These are phyloP conservation scores for Phallusia fumigata DNA, from an alignment of 23 tunicate species.

Conservation along the genomic window DNA sequence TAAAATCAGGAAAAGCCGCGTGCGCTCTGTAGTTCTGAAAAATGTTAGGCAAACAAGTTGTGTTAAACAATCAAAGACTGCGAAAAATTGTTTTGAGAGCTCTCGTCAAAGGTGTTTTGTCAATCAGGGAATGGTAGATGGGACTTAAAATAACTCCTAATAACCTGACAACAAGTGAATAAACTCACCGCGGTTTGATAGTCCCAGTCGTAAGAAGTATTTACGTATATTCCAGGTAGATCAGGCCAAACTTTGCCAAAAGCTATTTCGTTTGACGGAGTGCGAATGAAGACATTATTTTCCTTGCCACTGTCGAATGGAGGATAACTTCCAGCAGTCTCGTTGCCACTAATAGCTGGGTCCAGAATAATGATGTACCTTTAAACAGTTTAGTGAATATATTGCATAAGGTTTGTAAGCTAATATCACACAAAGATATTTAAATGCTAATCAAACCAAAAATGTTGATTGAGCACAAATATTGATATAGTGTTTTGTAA, in stretches of 20 bases:
- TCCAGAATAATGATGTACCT: conserved; percentile 97
- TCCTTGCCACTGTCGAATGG: conserved; percentile 72
- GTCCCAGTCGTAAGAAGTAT: conserved; percentile 73
- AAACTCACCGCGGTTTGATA: conserved; percentile 77
- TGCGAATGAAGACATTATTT: conserved; percentile 69
- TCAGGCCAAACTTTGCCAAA: conserved; percentile 99
- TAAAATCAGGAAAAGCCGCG: conserved; percentile 94
- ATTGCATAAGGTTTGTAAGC: neutral
- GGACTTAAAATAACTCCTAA: no score
- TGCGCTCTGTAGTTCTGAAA: conserved; percentile 65
- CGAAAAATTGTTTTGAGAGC: no score
- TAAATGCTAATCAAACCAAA: no score
- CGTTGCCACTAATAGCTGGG: conserved; percentile 97
- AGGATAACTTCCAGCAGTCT: conserved; percentile 74
- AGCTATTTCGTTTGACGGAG: conserved; percentile 73
- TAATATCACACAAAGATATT: neutral
- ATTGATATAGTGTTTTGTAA: no score
- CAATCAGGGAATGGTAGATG: no score
- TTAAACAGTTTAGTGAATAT: neutral
- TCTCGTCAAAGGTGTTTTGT: no score
- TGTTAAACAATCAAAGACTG: no score
- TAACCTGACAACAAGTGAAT: no score
- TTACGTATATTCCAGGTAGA: conserved; percentile 75
- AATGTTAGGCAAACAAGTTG: neutral
- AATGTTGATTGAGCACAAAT: neutral